A percentile compares a stretch with the other conserved stretches of the same genome.
Conservation (phyloP, 2,797 vertebrate species). For the Hipposideros larvatus region DNA sequence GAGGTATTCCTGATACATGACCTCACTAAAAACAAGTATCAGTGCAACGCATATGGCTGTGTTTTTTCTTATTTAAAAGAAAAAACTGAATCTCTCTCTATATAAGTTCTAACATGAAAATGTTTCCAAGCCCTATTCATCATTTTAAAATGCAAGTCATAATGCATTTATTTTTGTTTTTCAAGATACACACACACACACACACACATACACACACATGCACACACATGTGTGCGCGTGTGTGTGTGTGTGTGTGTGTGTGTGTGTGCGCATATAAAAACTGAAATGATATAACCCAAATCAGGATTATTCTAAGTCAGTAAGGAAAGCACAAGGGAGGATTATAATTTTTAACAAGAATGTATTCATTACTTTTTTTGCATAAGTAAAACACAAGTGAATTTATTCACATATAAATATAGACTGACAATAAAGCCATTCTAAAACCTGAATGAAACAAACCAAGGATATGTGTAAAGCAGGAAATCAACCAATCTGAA, state of each 20-base stretch:
- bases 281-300: background rate
- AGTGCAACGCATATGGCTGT: background rate
- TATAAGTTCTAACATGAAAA: background rate
- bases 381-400: background rate
- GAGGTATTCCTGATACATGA: slow-evolving; percentile 10
- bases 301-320: background rate
- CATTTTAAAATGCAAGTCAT: background rate
- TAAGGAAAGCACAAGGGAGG: background rate
- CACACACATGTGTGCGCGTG: background rate
- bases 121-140: background rate
- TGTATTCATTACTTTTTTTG: background rate
- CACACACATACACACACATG: background rate
- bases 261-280: background rate
- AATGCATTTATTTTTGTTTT: background rate
- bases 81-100: background rate
- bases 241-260: background rate
- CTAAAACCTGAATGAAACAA: background rate
- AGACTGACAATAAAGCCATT: background rate
- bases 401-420: background rate
- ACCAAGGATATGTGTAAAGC: background rate
- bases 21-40: background rate
- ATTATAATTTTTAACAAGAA: background rate
- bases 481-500: background rate
- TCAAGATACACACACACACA: background rate
- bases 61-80: background rate